Conservation (phyloP, 2,113 vertebrate genomes). For the Caloenas nicobarica region DNA sequence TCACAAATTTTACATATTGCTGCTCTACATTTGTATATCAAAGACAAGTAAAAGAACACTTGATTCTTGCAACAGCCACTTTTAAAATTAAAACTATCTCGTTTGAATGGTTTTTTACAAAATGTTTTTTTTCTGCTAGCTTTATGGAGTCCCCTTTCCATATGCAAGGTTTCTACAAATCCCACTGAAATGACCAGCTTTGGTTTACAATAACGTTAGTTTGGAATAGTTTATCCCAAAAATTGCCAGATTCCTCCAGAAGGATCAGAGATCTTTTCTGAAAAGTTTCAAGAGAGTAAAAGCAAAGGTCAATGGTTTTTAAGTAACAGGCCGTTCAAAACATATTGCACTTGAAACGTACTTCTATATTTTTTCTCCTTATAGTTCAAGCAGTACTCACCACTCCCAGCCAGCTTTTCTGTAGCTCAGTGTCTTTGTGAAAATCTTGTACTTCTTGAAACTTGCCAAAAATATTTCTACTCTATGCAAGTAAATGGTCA, state of each 20-base stretch:
- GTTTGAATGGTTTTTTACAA: background rate
- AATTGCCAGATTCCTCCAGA: background rate
- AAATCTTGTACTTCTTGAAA: background rate
- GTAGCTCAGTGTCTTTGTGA: background rate
- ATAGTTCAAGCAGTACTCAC: background rate
- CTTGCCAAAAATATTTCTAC: background rate
- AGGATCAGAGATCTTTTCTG: background rate
- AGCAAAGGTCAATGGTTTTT: background rate
- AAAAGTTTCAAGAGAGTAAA: background rate
- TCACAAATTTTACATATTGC: slow-evolving; percentile 5
- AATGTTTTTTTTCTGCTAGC: background rate
- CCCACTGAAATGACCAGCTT: background rate
- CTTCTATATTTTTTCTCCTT: background rate
- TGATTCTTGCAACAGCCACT: background rate
- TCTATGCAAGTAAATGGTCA: background rate
- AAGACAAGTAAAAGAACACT: background rate
- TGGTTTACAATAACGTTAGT: background rate
- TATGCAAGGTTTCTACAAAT: background rate
- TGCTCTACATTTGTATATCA: background rate
- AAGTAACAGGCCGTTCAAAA: background rate
- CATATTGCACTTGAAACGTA: background rate
- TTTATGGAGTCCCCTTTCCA: background rate
- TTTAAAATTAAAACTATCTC: background rate
- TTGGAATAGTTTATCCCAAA: background rate
- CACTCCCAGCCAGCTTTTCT: background rate